phyloP scores from a whole-genome alignment of 1,140 invertebrate genomes.

The Meloidogyne chitwoodi region DNA sequence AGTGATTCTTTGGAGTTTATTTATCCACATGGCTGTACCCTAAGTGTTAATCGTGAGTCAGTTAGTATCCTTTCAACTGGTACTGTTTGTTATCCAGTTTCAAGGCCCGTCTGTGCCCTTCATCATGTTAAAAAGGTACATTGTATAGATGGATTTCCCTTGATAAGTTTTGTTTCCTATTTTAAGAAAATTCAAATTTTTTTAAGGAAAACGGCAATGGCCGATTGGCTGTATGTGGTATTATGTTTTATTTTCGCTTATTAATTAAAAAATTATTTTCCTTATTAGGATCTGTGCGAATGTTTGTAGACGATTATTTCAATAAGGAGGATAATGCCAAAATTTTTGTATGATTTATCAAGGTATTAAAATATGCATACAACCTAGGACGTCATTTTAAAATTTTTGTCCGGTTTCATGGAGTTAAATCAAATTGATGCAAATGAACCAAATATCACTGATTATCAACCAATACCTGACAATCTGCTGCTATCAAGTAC shows the following conservation, averaged over 20 bases:
- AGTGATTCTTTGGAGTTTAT: slow-evolving; percentile 75
- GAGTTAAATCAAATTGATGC: slow-evolving; percentile 76
- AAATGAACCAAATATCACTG: slow-evolving; percentile 86
- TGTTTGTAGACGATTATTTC: slow-evolving; percentile 74
- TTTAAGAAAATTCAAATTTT: too few species aligned
- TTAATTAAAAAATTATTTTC: slow-evolving; percentile 2
- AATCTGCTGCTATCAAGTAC: slow-evolving; percentile 71
- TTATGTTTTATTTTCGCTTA: not conserved
- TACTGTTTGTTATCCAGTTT: slow-evolving; percentile 83
- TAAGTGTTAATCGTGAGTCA: slow-evolving; percentile 85
- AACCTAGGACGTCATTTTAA: slow-evolving; percentile 76
- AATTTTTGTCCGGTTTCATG: slow-evolving; percentile 73
- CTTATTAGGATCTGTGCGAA: slow-evolving; percentile 63
- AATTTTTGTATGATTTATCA: slow-evolving; percentile 66
- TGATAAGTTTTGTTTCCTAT: too few species aligned
- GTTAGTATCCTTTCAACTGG: slow-evolving; percentile 83
- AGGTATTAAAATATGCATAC: not conserved
- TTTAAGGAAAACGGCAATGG: slow-evolving; percentile 9
- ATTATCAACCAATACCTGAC: slow-evolving; percentile 86
- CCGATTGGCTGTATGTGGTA: not conserved
- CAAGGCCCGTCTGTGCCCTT: slow-evolving; percentile 82
- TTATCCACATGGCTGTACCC: slow-evolving; percentile 89
- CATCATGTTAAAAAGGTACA: slow-evolving; percentile 62
- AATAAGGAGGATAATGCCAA: slow-evolving; percentile 90
- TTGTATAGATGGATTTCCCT: too few species aligned